Percentiles rank a stretch among this genome's conserved stretches.
phyloP scores from a whole-genome alignment of 2,113 vertebrate genomes.

The Cololabis saira region DNA sequence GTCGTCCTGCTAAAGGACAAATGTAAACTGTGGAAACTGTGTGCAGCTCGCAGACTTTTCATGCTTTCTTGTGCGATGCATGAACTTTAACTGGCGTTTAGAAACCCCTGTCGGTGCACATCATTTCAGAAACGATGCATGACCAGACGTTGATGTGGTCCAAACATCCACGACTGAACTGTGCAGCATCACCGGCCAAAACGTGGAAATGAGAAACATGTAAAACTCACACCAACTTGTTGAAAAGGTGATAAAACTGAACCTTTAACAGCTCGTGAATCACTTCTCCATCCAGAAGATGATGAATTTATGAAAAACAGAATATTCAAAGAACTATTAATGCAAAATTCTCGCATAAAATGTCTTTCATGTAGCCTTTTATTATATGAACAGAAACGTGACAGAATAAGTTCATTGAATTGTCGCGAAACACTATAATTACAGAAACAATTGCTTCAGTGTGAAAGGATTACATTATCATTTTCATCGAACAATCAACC shows the following conservation, averaged over 20 bases:
- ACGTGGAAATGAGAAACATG: too few relatives aligned
- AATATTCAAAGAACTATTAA: constrained; percentile 13
- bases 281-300: neutral
- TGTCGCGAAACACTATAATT: constrained; percentile 72
- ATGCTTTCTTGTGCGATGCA: too few relatives aligned
- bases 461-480: constrained; percentile 66
- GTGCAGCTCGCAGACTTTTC: too few relatives aligned
- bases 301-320: neutral
- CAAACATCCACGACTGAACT: too few relatives aligned
- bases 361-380: constrained; percentile 4
- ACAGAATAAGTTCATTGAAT: constrained; percentile 65
- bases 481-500: constrained; percentile 62
- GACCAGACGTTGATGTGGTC: too few relatives aligned
- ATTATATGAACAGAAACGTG: constrained; percentile 46
- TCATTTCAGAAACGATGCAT: too few relatives aligned
- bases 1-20: too few relatives aligned
- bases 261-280: neutral
- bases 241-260: neutral
- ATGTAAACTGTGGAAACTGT: too few relatives aligned
- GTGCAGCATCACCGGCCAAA: neutral
- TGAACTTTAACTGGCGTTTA: too few relatives aligned
- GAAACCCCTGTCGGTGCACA: too few relatives aligned
- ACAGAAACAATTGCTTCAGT: constrained; percentile 61
- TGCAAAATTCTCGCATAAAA: constrained; percentile 14
- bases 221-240: too few relatives aligned